Evolutionary conservation across 2,113 vertebrate species (phyloP).

Genomic region (Bostrychus sinensis): DNA sequence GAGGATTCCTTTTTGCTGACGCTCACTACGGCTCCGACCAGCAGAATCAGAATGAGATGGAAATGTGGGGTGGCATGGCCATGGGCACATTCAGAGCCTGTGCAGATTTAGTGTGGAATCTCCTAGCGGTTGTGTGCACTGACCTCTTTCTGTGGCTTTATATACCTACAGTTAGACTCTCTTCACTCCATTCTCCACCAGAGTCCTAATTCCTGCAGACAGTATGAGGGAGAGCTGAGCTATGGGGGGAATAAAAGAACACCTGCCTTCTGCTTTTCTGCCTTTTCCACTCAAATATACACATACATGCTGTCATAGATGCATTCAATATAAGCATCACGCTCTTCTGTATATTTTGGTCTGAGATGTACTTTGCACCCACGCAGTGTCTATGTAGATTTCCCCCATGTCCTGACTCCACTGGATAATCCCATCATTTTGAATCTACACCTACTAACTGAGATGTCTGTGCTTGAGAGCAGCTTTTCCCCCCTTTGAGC

Average conservation of each 20-base stretch:
- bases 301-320: slow-evolving; percentile 18
- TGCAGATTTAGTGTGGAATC: slow-evolving; percentile 57
- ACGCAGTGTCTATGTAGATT: background rate
- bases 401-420: background rate
- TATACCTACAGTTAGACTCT: slow-evolving; percentile 46
- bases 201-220: slow-evolving; percentile 25
- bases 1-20: slow-evolving; percentile 32
- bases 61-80: slow-evolving; percentile 65
- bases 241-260: slow-evolving; percentile 10
- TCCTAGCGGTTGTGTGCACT: slow-evolving; percentile 57
- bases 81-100: slow-evolving; percentile 50
- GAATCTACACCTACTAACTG: background rate
- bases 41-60: slow-evolving; percentile 45
- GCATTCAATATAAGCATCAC: background rate
- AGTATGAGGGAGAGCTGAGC: slow-evolving; percentile 23
- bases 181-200: slow-evolving; percentile 15
- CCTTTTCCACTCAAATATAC: slow-evolving; percentile 14
- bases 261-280: slow-evolving; percentile 28
- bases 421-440: background rate
- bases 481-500: background rate
- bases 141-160: slow-evolving; percentile 66
- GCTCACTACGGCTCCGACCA: slow-evolving; percentile 18
- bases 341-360: background rate
- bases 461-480: background rate
- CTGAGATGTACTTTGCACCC: background rate